A percentile compares a stretch with the other conserved stretches of the same genome.
Evolutionary conservation across 2,113 vertebrate genomes (phyloP).

Genomic region (Cavia aperea): DNA sequence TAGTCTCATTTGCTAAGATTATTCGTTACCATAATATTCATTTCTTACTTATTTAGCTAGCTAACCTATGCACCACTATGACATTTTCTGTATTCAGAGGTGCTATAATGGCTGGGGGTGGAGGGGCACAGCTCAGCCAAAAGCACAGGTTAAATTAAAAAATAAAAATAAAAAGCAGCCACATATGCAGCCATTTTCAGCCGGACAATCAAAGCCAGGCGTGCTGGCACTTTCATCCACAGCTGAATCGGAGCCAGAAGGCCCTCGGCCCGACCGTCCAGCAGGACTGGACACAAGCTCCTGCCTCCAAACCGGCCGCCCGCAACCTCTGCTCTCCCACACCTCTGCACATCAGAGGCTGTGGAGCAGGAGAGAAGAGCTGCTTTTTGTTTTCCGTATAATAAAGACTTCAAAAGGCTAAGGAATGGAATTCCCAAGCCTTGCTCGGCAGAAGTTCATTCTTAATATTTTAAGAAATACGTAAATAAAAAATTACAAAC

Average conservation of each 20-base stretch:
- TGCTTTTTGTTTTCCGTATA: constrained; percentile 37
- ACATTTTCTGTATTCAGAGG: not conserved
- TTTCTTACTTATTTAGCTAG: constrained; percentile 14
- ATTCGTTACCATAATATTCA: not conserved
- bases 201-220: not conserved
- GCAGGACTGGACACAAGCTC: not conserved
- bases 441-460: not conserved
- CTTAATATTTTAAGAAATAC: constrained; percentile 51
- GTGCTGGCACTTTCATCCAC: not conserved
- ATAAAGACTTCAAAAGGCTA: constrained; percentile 42
- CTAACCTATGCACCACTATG: not conserved
- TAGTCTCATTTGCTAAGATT: constrained; percentile 19
- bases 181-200: not conserved
- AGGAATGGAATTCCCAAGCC: not conserved
- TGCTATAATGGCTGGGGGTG: not conserved
- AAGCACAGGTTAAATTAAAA: constrained; percentile 19
- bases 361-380: not conserved
- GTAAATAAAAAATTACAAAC: constrained; percentile 48
- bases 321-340: not conserved
- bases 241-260: not conserved
- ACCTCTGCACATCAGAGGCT: constrained; percentile 19
- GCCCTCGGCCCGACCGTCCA: not conserved
- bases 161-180: not conserved
- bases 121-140: not conserved
- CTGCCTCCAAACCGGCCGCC: not conserved